Percentiles rank a stretch among this genome's conserved stretches.
These are phyloP conservation scores for Odontamblyopus lacepedii DNA, from an alignment of 2,797 vertebrate genomes.

Conservation along the genomic window DNA sequence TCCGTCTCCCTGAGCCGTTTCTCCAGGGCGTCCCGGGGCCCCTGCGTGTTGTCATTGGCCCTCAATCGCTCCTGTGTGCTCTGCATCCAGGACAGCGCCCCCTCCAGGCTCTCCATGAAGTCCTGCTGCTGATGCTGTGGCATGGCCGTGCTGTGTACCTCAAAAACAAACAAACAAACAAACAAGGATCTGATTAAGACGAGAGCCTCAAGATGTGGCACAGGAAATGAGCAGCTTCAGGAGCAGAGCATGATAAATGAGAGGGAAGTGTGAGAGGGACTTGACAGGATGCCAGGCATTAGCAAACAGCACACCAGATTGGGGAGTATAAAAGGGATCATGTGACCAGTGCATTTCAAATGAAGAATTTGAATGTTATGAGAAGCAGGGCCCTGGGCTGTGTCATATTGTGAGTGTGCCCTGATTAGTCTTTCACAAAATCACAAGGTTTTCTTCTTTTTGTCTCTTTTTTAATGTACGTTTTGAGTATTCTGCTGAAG, in stretches of 20 bases:
- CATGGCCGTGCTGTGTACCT: constrained; percentile 78
- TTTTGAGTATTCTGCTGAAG: not conserved
- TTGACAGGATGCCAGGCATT: constrained; percentile 2
- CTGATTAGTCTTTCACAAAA: not conserved
- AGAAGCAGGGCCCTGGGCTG: not conserved
- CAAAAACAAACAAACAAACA: constrained; percentile 6
- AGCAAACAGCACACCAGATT: constrained; percentile 1
- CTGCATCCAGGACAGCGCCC: constrained; percentile 88
- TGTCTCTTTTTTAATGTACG: not conserved
- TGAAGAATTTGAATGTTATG: not conserved
- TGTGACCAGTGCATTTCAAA: not conserved
- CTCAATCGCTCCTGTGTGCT: constrained; percentile 84
- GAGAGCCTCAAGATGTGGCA: not conserved
- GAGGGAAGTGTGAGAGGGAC: not conserved
- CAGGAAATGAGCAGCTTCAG: constrained; percentile 9
- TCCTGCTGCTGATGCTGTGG: constrained; percentile 87
- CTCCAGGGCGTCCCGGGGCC: constrained; percentile 87
- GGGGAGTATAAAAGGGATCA: not conserved
- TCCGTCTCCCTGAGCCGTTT: constrained; percentile 88
- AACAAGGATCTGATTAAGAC: constrained; percentile 1
- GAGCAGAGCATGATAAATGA: constrained; percentile 1
- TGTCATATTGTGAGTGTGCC: not conserved
- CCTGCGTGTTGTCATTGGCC: constrained; percentile 89
- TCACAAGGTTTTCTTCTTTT: not conserved
- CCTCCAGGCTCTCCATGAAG: constrained; percentile 84